Conservation (phyloP, 1,140 invertebrate species). For the Aethina tumida region DNA sequence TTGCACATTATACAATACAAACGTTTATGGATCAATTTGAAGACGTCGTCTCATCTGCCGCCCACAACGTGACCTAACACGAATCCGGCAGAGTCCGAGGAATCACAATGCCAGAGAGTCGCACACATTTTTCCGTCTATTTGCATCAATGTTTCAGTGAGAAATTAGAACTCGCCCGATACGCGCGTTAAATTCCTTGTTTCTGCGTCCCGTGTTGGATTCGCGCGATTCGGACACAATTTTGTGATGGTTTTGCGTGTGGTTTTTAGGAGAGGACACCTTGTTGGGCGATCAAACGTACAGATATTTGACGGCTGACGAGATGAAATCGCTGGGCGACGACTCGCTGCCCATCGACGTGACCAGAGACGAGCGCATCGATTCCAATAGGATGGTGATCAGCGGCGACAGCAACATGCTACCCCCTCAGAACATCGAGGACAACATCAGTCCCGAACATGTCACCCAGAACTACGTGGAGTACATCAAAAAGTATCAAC, state of each 20-base stretch:
- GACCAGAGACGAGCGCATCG: constrained; percentile 74
- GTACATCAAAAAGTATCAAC: constrained; percentile 34
- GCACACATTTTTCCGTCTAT: too few species aligned
- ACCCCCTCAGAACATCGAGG: constrained; percentile 48
- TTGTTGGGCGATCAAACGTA: constrained; percentile 85
- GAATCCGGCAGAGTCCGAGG: too few species aligned
- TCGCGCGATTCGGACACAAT: too few species aligned
- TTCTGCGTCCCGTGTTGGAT: too few species aligned
- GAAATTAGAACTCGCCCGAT: too few species aligned
- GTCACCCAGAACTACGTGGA: constrained; percentile 48
- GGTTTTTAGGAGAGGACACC: constrained; percentile 69
- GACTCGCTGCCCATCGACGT: constrained; percentile 89
- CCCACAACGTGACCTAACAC: too few species aligned
- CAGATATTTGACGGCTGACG: constrained; percentile 82
- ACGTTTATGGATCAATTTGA: too few species aligned
- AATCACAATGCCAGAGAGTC: too few species aligned
- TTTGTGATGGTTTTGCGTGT: background rate
- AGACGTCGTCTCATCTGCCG: too few species aligned
- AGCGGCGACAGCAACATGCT: constrained; percentile 35
- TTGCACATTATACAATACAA: too few species aligned
- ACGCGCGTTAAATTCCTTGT: too few species aligned
- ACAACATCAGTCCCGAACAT: constrained; percentile 53
- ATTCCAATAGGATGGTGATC: constrained; percentile 44
- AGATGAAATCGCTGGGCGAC: constrained; percentile 90
- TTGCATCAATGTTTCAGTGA: too few species aligned